Base-by-base conservation (phyloP, 2,113 vertebrate species). In the Coptodon bakossiorum region DNA sequence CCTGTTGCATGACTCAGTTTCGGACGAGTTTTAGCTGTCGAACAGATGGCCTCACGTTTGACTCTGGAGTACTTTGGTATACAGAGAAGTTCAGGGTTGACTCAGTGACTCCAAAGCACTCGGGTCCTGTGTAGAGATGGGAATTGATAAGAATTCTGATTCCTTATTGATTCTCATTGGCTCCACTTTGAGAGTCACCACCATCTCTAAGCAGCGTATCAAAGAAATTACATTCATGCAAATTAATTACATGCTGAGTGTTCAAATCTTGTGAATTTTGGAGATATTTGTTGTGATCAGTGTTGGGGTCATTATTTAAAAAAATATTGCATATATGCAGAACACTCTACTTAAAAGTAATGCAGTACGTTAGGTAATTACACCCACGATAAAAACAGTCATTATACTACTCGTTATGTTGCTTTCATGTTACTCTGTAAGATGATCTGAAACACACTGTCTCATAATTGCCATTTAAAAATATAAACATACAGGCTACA, bases 341-440 rank as follows among this genome's bases (percentile, higher is more conserved):
- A 7, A 38, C 31, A 66, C 6, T 7, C 36, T 36, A 36, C 61
- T 66, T n/a, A 36, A 36, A 66, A 66, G 0, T n/a, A 38, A n/a
- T 36, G 6, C 59, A 36, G 59, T 7, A 2, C 3, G 0, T 12
- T 66, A 38, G 17, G 38, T 66, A 66, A 66, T 38, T 38, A 38
- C 17, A 66, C 17, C 10, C 17, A 2, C 6, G 0, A 2, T 66
- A 12, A 66, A 66, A 36, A 12, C 31, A n/a, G 9, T 63, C 0
- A 6, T 5, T 7, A 36, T n/a, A n/a, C 4, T 66, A 66, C 61
- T 66, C 17, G 2, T 38, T n/a, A 36, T 6, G 3, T 66, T 66
- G 31, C 61, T 66, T 0, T 66, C 31, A 66, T n/a, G 10, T 66
- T 38, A 66, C 61, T 66, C 61, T 66, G 4, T 66, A 2, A 66